Conservation (phyloP, 2,797 vertebrate species). For the Anguilla obscura region DNA sequence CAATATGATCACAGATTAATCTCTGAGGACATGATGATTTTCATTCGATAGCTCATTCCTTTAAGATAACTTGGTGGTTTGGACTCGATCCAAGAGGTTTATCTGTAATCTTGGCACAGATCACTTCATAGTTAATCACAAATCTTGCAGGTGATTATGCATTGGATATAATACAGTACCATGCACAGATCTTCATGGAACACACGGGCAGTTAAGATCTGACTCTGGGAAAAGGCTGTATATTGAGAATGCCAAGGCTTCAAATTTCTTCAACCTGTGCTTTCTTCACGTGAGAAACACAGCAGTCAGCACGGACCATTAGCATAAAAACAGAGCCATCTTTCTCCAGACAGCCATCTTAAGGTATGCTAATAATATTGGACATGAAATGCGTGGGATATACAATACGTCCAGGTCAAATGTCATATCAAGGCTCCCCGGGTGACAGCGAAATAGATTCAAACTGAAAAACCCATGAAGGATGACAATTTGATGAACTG, state of each 20-base stretch:
- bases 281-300: background rate
- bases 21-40: background rate
- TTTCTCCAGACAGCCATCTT: background rate
- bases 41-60: background rate
- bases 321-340: background rate
- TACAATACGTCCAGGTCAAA: constrained; percentile 20
- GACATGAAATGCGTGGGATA: constrained; percentile 1
- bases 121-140: background rate
- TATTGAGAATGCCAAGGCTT: background rate
- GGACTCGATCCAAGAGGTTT: background rate
- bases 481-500: constrained; percentile 47
- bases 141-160: background rate
- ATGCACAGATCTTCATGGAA: background rate
- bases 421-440: constrained; percentile 11
- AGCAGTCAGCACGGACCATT: background rate
- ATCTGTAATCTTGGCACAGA: background rate
- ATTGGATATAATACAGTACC: background rate
- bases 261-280: background rate
- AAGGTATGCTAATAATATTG: constrained; percentile 2
- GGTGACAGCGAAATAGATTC: constrained; percentile 40
- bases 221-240: background rate
- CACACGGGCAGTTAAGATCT: background rate
- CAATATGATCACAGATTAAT: background rate
- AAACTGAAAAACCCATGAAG: constrained; percentile 49
- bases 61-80: background rate